A percentile compares a stretch with the other conserved stretches of the same genome.
Evolutionary conservation across 1,140 invertebrate genomes (phyloP).

Genomic region (Micrasema minimum): DNA sequence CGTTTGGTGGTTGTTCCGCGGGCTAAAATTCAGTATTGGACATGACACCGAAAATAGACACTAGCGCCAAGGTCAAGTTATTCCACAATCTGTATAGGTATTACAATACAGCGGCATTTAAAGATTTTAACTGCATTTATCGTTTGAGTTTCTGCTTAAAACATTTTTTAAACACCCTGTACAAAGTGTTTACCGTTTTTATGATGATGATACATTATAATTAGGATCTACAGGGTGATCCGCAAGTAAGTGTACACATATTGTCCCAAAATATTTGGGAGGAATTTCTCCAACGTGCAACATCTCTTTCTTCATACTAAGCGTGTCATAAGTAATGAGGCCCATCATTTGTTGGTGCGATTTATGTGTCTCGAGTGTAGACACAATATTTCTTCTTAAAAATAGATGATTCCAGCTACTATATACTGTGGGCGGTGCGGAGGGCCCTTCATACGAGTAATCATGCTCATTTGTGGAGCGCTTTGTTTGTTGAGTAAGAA

Average conservation of each 20-base stretch:
- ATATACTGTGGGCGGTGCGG: not conserved
- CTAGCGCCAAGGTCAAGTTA: too few species aligned
- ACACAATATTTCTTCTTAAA: constrained; percentile 51
- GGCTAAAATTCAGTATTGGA: too few species aligned
- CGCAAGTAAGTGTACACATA: constrained; percentile 4
- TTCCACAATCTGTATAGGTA: too few species aligned
- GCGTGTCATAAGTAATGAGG: constrained; percentile 50
- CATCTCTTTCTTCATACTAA: constrained; percentile 40
- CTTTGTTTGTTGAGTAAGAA: constrained; percentile 11
- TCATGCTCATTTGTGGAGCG: constrained; percentile 15
- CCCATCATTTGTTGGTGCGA: constrained; percentile 52
- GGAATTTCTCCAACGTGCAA: constrained; percentile 24
- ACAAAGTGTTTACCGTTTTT: too few species aligned
- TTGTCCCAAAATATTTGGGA: constrained; percentile 29
- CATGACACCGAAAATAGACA: too few species aligned
- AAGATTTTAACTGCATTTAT: too few species aligned
- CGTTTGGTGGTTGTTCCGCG: too few species aligned
- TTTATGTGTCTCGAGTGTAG: constrained; percentile 51
- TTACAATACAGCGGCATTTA: too few species aligned
- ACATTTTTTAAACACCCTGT: too few species aligned
- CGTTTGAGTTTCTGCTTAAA: too few species aligned
- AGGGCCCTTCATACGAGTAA: constrained; percentile 31
- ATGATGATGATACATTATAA: too few species aligned
- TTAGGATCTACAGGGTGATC: constrained; percentile 5
- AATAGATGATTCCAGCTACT: constrained; percentile 38